Base-by-base conservation (phyloP, 2,888 invertebrate genomes). In the Archips xylosteana region DNA sequence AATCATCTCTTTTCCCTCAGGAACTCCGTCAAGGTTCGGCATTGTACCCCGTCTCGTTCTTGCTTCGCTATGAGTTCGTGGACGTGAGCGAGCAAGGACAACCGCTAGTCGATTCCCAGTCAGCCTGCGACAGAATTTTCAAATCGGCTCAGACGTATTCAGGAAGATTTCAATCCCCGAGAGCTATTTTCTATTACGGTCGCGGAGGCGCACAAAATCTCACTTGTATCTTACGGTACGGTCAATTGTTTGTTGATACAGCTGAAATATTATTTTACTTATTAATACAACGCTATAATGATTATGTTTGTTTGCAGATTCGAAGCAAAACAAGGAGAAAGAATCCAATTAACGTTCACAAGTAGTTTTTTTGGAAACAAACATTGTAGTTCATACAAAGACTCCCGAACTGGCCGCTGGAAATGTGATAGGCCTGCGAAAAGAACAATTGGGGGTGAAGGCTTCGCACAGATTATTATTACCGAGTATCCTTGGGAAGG, bases 51-150 rank as follows among this genome's bases (percentile, higher is more conserved):
- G 96, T 97, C 71, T 94, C 96, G 78, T 97, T 97, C 86, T 95
- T 97, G 57, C 95, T 97, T 4, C 96, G 97, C 68, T 98, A 97
- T 89, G 98, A 98, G 89, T 98, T 98, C 85, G 97, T 98, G 32
- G 97, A 97, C 87, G 95, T 96, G 62, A 95, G 96, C 76, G 95
- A 96, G 83, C 96, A 96, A 86, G 96, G 96, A 0, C 94, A 95
- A 76, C 96, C 96, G 72, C 85, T 95, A 76, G 88, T 89, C 60
- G 94, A 95, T 78, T 95, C 96, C 47, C 93, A 94, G 78, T 96
- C 96, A 81, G 95, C 96, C 47, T 96, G 96, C 85, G 96, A 96
- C 84, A 91, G 96, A 83, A 91, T 95, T 74, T 95, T 96, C 83
- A 95, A 94, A 82, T 94, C 95, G 66, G 92, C 94, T 66, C 94